Conservation (phyloP, 2,888 invertebrate genomes). For the Xestia sexstrigata region DNA sequence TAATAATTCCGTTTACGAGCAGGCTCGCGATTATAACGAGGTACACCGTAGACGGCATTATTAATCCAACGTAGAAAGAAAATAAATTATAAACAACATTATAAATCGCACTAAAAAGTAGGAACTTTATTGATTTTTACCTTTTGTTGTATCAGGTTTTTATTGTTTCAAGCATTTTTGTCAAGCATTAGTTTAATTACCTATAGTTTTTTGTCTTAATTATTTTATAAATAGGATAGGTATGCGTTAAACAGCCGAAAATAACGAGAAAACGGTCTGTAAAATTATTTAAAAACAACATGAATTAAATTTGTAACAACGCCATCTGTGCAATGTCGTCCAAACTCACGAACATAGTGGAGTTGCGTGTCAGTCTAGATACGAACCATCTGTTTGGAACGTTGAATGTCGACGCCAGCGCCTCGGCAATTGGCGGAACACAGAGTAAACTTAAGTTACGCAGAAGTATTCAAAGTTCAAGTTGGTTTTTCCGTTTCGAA, state of each 20-base stretch:
- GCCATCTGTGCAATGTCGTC: conserved; percentile 71
- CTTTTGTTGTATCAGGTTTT: background rate
- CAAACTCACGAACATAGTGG: conserved; percentile 61
- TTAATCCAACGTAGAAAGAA: conserved; percentile 4
- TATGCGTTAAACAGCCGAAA: background rate
- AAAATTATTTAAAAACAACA: background rate
- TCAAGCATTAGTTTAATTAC: background rate
- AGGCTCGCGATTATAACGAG: conserved; percentile 65
- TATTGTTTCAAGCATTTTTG: background rate
- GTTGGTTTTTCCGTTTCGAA: conserved; percentile 28
- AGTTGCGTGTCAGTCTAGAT: conserved; percentile 57
- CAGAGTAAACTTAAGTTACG: conserved; percentile 73
- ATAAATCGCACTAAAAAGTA: background rate
- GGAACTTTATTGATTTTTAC: background rate
- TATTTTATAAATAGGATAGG: too few relatives aligned
- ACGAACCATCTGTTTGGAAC: conserved; percentile 69
- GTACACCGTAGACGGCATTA: conserved; percentile 32
- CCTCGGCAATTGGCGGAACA: conserved; percentile 60
- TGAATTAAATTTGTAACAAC: conserved; percentile 51
- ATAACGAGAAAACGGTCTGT: background rate
- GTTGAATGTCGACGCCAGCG: conserved; percentile 69
- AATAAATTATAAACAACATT: background rate
- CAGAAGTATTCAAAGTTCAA: conserved; percentile 33
- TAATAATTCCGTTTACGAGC: conserved; percentile 63
- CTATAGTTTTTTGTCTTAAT: background rate